These are phyloP conservation scores for Macheiramphus alcinus DNA, from an alignment of 2,113 vertebrate genomes.

Conservation along the genomic window DNA sequence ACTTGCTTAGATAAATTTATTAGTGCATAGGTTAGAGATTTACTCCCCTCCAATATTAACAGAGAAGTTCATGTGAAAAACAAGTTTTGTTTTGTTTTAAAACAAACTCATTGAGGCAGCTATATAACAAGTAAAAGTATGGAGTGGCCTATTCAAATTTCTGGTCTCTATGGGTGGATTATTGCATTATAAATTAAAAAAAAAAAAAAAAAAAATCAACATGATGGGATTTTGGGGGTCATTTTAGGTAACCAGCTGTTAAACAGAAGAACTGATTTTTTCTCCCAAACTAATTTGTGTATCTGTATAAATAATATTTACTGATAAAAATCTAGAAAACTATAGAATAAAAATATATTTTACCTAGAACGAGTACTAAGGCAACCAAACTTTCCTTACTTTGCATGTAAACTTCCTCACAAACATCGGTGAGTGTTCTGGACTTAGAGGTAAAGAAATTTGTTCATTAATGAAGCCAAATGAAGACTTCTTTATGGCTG, in stretches of 20 bases:
- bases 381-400: slow-evolving; percentile 19
- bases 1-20: slow-evolving; percentile 49
- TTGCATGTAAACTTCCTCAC: slow-evolving; percentile 46
- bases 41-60: not conserved
- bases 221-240: not conserved
- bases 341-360: slow-evolving; percentile 46
- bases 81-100: not conserved
- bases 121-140: not conserved
- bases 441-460: slow-evolving; percentile 21
- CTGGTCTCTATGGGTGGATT: not conserved
- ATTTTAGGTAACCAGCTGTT: not conserved
- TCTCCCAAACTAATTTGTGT: not conserved
- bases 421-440: not conserved
- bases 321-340: slow-evolving; percentile 49
- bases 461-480: slow-evolving; percentile 17
- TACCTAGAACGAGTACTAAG: not conserved
- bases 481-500: slow-evolving; percentile 1
- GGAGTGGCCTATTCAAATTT: not conserved
- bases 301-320: slow-evolving; percentile 53
- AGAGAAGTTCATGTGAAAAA: not conserved
- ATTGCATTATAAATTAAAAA: not conserved
- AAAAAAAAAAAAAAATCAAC: not conserved
- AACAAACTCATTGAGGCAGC: slow-evolving; percentile 11
- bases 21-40: slow-evolving; percentile 56
- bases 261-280: not conserved